Evolutionary conservation across 2,113 vertebrate genomes (phyloP).

Genomic region (Leucoraja erinaceus): DNA sequence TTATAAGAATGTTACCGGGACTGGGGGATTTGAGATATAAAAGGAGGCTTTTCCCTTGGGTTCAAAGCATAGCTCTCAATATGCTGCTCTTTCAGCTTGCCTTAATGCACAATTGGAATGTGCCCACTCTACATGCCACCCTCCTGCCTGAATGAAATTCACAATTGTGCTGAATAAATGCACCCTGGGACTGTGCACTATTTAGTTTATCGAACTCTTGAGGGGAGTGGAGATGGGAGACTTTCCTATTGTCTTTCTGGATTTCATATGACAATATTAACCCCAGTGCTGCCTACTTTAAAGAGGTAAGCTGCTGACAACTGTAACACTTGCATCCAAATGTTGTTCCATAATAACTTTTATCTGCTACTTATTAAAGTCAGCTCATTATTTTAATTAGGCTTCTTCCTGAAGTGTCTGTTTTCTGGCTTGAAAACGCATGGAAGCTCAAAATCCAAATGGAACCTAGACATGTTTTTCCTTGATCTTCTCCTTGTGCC

Average conservation of each 20-base stretch:
- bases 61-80: background rate
- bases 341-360: background rate
- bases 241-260: background rate
- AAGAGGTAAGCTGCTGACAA: background rate
- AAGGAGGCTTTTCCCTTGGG: too few relatives aligned
- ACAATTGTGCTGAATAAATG: background rate
- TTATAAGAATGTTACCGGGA: too few relatives aligned
- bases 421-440: constrained; percentile 68
- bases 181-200: background rate
- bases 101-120: background rate
- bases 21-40: too few relatives aligned
- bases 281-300: background rate
- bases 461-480: constrained; percentile 78
- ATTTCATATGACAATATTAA: background rate
- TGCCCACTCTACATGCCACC: background rate
- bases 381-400: constrained; percentile 50
- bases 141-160: background rate
- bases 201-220: background rate
- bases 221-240: background rate
- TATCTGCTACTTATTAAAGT: background rate
- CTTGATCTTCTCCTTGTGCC: constrained; percentile 84
- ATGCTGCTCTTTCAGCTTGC: background rate
- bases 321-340: background rate
- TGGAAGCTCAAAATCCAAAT: constrained; percentile 41
- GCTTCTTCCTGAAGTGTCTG: constrained; percentile 78